Percentiles rank a stretch among this genome's conserved stretches.
Evolutionary conservation across 2,797 vertebrate genomes (phyloP).

Genomic region (Arvicola amphibius): DNA sequence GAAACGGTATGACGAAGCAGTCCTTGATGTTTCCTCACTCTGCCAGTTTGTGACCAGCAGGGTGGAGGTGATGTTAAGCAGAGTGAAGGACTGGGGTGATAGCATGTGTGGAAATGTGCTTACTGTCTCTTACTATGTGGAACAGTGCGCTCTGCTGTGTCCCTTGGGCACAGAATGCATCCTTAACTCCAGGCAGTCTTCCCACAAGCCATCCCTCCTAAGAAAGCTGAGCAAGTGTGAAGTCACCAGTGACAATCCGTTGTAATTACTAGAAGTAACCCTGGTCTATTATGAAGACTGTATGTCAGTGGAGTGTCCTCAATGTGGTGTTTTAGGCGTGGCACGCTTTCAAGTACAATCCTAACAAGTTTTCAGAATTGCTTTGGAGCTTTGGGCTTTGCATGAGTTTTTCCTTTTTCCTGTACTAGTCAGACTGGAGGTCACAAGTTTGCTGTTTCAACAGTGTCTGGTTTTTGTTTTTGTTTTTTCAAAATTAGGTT

Average conservation of each 20-base stretch:
- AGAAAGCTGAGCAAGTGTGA: constrained; percentile 35
- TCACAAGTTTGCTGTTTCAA: constrained; percentile 51
- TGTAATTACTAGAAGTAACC: not conserved
- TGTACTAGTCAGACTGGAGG: not conserved
- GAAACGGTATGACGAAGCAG: constrained; percentile 19
- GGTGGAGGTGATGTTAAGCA: constrained; percentile 42
- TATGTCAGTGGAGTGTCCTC: not conserved
- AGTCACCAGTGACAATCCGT: not conserved
- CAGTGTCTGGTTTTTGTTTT: not conserved
- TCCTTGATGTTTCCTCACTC: constrained; percentile 32
- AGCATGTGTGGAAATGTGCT: not conserved
- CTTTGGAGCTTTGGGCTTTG: constrained; percentile 57
- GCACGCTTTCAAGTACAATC: not conserved
- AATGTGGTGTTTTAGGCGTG: constrained; percentile 16
- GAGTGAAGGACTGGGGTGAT: constrained; percentile 4
- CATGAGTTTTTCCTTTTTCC: constrained; percentile 48
- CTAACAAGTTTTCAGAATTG: constrained; percentile 63
- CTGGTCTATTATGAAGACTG: not conserved
- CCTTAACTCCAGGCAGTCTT: not conserved
- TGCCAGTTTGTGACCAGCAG: constrained; percentile 50
- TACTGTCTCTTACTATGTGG: not conserved
- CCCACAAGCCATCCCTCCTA: not conserved
- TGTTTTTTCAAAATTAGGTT: constrained; percentile 88
- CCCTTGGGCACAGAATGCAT: not conserved
- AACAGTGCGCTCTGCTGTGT: not conserved